Conservation (phyloP, 2,113 vertebrate species). For the rabbit (Oryctolagus cuniculus) region mOryCun1.1 NC_091448.1:18429501-18430000, state of each 20-base stretch:
- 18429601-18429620: neutral
- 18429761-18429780: no score
- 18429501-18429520: no score
- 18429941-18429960: constrained; percentile 99
- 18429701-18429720: no score
- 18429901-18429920: constrained; percentile 95
- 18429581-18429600: no score
- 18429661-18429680: no score
- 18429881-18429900: constrained; percentile 97
- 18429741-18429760: no score
- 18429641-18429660: no score
- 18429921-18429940: constrained; percentile 96
- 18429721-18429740: no score
- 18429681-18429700: no score
- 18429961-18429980: constrained; percentile 82
- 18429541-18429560: neutral
- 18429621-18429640: neutral
- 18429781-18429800: neutral
- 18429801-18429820: neutral
- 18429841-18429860: constrained; percentile 91
- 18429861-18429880: neutral
- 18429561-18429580: neutral
- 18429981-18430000: accelerated
- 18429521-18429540: neutral
- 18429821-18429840: constrained; percentile 91